Conservation (phyloP, 2,797 vertebrate genomes). For the Notolabrus celidotus region DNA sequence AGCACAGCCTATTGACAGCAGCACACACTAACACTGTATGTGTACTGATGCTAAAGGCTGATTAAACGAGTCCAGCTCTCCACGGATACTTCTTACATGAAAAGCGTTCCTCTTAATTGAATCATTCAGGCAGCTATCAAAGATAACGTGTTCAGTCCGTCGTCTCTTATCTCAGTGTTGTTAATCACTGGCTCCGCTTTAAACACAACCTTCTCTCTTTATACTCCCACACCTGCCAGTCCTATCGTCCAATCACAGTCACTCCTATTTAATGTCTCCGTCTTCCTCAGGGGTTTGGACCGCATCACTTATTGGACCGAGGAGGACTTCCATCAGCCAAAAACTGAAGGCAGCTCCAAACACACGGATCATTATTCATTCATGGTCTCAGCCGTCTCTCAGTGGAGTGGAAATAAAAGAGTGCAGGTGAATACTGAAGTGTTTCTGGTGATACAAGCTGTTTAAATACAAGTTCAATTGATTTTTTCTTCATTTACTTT, state of each 20-base stretch:
- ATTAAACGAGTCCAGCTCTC: slow-evolving; percentile 9
- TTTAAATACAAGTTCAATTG: not conserved
- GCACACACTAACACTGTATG: slow-evolving; percentile 15
- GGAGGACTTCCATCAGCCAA: slow-evolving; percentile 43
- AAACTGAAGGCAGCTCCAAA: slow-evolving; percentile 24
- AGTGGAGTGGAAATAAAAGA: not conserved
- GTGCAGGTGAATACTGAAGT: not conserved
- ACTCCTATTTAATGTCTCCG: no score
- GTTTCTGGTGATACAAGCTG: no score
- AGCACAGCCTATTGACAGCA: slow-evolving; percentile 23
- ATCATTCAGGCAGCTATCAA: not conserved
- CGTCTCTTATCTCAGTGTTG: slow-evolving; percentile 9
- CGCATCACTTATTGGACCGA: no score
- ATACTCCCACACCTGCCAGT: not conserved
- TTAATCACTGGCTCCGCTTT: slow-evolving; percentile 9
- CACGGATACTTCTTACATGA: slow-evolving; percentile 23
- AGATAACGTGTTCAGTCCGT: not conserved
- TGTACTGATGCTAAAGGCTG: slow-evolving; percentile 4
- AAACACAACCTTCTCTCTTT: not conserved
- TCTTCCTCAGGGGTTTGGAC: slow-evolving; percentile 2
- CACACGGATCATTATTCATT: slow-evolving; percentile 46
- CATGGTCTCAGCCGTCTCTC: slow-evolving; percentile 6
- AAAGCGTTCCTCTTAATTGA: slow-evolving; percentile 4
- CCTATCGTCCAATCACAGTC: slow-evolving; percentile 25
- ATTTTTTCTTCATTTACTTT: no score